Conservation (phyloP, 1,140 invertebrate genomes). For the Pseudomyrmex flavicornis region DNA sequence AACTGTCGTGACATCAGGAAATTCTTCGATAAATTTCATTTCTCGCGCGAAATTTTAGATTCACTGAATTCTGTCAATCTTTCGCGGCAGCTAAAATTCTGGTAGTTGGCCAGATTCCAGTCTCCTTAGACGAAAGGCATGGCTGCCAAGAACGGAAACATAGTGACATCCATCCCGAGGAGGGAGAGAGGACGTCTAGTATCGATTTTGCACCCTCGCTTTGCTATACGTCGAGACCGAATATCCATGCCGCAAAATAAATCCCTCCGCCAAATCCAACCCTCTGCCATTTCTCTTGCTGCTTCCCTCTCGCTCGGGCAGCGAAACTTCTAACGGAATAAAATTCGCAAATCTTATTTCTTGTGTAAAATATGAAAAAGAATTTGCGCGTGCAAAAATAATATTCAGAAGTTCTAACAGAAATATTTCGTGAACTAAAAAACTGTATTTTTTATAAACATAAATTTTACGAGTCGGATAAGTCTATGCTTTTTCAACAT, state of each 20-base stretch:
- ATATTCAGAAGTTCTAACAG: too few relatives aligned
- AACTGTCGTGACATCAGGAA: not conserved
- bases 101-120: constrained; percentile 10
- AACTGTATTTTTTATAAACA: not conserved
- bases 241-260: constrained; percentile 40
- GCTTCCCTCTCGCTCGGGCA: constrained; percentile 15
- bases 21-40: not conserved
- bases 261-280: constrained; percentile 13
- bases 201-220: constrained; percentile 78
- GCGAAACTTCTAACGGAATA: not conserved
- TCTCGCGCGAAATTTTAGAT: constrained; percentile 24
- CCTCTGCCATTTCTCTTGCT: constrained; percentile 31
- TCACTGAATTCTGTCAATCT: constrained; percentile 15
- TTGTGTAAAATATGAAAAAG: not conserved
- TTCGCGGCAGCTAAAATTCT: constrained; percentile 16
- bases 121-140: constrained; percentile 59
- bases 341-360: not conserved
- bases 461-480: not conserved
- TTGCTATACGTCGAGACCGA: constrained; percentile 48
- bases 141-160: constrained; percentile 74
- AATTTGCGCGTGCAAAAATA: not conserved
- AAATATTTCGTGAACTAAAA: not conserved
- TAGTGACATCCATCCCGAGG: constrained; percentile 76
- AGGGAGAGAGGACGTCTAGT: constrained; percentile 65
- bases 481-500: too few relatives aligned